A percentile compares a stretch with the other conserved stretches of the same genome.
These are phyloP conservation scores for Drosophila hydei DNA, from an alignment of 1,140 invertebrate species.

Conservation along the genomic window DNA sequence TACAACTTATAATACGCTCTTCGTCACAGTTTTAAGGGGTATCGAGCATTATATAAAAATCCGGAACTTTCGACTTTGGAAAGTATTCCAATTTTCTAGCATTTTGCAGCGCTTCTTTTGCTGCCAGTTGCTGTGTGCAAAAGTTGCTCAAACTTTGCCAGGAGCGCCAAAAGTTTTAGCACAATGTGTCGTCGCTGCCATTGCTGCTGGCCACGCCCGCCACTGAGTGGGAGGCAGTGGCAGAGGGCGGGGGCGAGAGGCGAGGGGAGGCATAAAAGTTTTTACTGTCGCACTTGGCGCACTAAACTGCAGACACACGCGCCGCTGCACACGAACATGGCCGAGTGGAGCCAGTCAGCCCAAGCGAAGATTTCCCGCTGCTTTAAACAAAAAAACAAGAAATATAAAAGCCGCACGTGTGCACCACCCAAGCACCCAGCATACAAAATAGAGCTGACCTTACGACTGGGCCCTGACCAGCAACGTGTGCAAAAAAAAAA, in stretches of 20 bases:
- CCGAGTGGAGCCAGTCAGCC: constrained; percentile 30
- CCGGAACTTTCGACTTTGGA: constrained; percentile 56
- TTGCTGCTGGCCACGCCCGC: constrained; percentile 37
- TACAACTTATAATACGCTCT: background rate
- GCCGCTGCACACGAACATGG: constrained; percentile 23
- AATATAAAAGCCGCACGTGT: constrained; percentile 59
- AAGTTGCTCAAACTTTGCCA: constrained; percentile 53
- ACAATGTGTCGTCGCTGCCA: constrained; percentile 65
- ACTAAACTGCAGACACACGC: constrained; percentile 68
- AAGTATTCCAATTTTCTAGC: constrained; percentile 79
- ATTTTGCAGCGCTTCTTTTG: constrained; percentile 46
- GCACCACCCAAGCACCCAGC: constrained; percentile 35
- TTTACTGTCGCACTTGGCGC: constrained; percentile 74
- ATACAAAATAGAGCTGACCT: constrained; percentile 61
- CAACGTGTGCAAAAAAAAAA: constrained; percentile 50
- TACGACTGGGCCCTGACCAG: constrained; percentile 39
- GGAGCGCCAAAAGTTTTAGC: constrained; percentile 60
- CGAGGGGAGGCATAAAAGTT: constrained; percentile 44
- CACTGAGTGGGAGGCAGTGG: background rate
- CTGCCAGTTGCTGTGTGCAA: constrained; percentile 42
- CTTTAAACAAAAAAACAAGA: constrained; percentile 66
- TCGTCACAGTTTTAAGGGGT: background rate
- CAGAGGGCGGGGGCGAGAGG: background rate
- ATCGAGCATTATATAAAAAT: constrained; percentile 7
- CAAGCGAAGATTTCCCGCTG: constrained; percentile 46